Evolutionary conservation across 2,888 invertebrate species (phyloP).

Genomic region (Lydus trimaculatus): DNA sequence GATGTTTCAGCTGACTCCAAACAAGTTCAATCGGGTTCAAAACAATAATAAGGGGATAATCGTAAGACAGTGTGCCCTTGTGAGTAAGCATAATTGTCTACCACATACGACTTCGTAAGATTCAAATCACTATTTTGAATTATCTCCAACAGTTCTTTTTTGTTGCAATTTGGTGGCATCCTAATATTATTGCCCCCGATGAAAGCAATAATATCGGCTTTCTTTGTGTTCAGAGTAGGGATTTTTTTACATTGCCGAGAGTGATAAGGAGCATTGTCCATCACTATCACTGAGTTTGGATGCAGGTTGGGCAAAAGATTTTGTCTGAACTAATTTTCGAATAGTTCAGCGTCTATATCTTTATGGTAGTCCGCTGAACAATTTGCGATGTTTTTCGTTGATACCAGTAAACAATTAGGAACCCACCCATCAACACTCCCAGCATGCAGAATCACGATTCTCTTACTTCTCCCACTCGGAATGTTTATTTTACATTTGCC

Average conservation of each 20-base stretch:
- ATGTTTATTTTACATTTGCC: conserved; percentile 27
- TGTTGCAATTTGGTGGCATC: not conserved
- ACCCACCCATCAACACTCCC: conserved; percentile 35
- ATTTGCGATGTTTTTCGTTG: conserved; percentile 22
- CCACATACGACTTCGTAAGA: not conserved
- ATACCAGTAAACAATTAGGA: conserved; percentile 27
- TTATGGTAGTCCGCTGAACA: not conserved
- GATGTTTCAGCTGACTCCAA: too few species aligned
- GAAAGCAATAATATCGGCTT: not conserved
- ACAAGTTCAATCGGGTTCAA: too few species aligned
- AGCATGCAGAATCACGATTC: conserved; percentile 36
- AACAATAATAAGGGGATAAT: not conserved
- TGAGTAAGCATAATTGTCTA: not conserved
- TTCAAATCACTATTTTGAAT: not conserved
- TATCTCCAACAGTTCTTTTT: not conserved
- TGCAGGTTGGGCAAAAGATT: too few species aligned
- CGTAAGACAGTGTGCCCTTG: not conserved
- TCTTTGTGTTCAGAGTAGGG: not conserved
- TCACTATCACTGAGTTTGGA: too few species aligned
- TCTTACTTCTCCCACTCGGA: conserved; percentile 31
- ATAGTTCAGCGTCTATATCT: too few species aligned
- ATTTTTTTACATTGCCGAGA: not conserved
- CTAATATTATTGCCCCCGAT: not conserved
- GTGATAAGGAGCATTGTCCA: not conserved
- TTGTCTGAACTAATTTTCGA: too few species aligned